phyloP scores from a whole-genome alignment of 2,888 invertebrate species.

The Tuta absoluta region DNA sequence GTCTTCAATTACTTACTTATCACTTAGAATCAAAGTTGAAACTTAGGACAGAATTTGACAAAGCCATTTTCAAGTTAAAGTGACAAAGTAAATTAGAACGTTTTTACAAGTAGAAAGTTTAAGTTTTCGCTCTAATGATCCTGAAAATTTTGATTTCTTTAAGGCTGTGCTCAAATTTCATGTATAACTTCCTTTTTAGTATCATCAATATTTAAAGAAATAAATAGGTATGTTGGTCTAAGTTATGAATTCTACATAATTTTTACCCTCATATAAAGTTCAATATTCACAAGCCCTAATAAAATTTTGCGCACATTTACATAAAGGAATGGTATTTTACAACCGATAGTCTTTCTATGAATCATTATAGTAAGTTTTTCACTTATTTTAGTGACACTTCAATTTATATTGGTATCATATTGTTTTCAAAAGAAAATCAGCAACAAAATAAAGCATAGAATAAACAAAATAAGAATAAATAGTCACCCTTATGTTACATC shows the following conservation, averaged over 20 bases:
- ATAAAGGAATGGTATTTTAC: too few species aligned
- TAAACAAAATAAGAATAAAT: neutral
- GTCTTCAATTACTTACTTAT: constrained; percentile 4
- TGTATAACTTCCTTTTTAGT: neutral
- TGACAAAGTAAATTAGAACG: neutral
- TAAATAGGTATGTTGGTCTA: neutral
- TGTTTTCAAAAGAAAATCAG: neutral
- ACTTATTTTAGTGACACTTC: too few species aligned
- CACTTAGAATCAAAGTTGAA: neutral
- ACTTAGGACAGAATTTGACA: constrained; percentile 1
- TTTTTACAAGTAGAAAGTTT: neutral
- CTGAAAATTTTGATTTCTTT: neutral
- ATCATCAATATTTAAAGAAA: neutral
- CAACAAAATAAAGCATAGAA: neutral
- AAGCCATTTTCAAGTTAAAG: constrained; percentile 1
- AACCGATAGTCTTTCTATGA: too few species aligned
- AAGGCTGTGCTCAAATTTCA: neutral
- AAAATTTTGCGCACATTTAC: too few species aligned
- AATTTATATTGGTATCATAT: too few species aligned
- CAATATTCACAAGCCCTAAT: too few species aligned
- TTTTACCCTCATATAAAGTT: too few species aligned
- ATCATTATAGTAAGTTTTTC: too few species aligned
- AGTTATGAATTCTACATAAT: too few species aligned
- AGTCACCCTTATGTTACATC: neutral
- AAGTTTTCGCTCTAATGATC: neutral